Conservation (phyloP, 2,797 vertebrate genomes). For the Chlorospingus flavigularis region DNA sequence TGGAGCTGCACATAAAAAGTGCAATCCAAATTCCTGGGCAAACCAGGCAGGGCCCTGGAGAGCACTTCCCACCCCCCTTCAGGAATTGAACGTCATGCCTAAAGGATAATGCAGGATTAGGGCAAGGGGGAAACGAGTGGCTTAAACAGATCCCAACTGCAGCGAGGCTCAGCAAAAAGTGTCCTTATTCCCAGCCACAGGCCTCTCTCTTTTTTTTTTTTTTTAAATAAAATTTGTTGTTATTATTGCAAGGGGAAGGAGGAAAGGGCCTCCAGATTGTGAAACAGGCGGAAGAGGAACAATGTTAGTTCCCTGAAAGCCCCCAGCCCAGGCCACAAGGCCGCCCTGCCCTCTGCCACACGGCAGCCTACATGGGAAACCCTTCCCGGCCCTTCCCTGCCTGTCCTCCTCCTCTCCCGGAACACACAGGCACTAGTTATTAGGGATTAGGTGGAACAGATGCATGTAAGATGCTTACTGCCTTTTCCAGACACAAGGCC, state of each 20-base stretch:
- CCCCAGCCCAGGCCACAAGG: neutral
- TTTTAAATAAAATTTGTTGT: neutral
- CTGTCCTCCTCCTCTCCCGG: neutral
- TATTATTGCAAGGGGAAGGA: neutral
- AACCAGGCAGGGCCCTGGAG: constrained; percentile 19
- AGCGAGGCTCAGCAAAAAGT: neutral
- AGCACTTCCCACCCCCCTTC: constrained; percentile 21
- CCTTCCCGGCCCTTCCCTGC: neutral
- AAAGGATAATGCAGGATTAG: constrained; percentile 52
- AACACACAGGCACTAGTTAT: constrained; percentile 58
- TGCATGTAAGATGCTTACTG: constrained; percentile 73
- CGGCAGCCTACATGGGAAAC: constrained; percentile 16
- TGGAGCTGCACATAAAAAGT: neutral
- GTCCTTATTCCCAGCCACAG: neutral
- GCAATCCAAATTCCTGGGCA: constrained; percentile 50
- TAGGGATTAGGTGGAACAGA: constrained; percentile 74
- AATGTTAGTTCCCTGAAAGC: neutral
- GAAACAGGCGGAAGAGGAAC: constrained; percentile 28
- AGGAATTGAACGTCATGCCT: constrained; percentile 41
- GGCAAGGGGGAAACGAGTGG: constrained; percentile 43
- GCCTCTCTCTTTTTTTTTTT: no score
- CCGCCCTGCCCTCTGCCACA: neutral
- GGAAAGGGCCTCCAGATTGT: constrained; percentile 13
- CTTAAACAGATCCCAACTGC: constrained; percentile 44
- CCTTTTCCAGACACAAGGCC: constrained; percentile 70